phyloP scores from a whole-genome alignment of 1,140 invertebrate genomes.

The Delia radicum region DNA sequence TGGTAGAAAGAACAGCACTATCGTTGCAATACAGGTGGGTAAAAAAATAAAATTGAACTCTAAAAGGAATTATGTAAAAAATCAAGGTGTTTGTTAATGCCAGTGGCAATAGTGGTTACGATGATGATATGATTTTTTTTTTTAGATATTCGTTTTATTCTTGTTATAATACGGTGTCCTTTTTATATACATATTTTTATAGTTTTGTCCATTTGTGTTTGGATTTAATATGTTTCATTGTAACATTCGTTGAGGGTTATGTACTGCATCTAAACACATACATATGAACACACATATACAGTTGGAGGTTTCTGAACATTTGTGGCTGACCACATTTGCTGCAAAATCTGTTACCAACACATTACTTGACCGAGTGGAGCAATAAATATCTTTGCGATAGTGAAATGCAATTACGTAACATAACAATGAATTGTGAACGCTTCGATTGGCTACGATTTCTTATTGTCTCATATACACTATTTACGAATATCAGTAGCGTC shows the following conservation, averaged over 20 bases:
- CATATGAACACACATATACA: not conserved
- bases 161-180: not conserved
- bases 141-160: not conserved
- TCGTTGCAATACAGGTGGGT: not conserved
- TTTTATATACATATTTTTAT: not conserved
- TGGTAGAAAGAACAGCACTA: not conserved
- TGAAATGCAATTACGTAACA: slow-evolving; percentile 26
- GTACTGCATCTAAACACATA: not conserved
- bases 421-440: slow-evolving; percentile 22
- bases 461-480: too few relatives aligned
- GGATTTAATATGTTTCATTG: slow-evolving; percentile 17
- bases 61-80: not conserved
- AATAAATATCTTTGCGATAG: slow-evolving; percentile 24
- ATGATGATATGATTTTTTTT: not conserved
- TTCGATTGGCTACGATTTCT: slow-evolving; percentile 13
- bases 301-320: slow-evolving; percentile 11
- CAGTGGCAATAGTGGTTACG: not conserved
- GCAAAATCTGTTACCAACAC: slow-evolving; percentile 20
- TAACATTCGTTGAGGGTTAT: not conserved
- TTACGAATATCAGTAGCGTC: not conserved
- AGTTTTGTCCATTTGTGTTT: not conserved
- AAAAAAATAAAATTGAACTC: not conserved
- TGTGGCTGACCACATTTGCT: slow-evolving; percentile 20
- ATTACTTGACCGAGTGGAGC: slow-evolving; percentile 12
- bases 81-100: slow-evolving; percentile 4